Base-by-base conservation (phyloP, 2,888 invertebrate species). In the Baronia brevicornis region DNA sequence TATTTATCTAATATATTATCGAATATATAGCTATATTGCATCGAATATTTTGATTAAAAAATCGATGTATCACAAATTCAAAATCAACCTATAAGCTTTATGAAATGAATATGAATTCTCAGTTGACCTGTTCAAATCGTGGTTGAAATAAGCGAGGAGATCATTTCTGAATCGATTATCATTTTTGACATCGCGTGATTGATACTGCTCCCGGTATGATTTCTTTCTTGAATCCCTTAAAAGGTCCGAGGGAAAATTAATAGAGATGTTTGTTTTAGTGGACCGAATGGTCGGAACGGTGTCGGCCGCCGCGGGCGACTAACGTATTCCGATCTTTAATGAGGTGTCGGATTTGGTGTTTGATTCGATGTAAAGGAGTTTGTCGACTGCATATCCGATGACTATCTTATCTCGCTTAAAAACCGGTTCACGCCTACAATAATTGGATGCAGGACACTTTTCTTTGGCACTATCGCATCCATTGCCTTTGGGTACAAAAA, bases 261-360 rank as follows among this genome's bases (percentile, higher is more conserved):
- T 79, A 71, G 68, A 78, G 65, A 58, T 80, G 79, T 82, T 84
- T 78, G 79, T 80, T 80, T 80, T 75, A 65, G 63, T 51, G 57
- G 54, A 48, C 48, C 48, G 48, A 51, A 44, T 49, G 51, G 50
- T 11, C 36, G n/a, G n/a, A n/a, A n/a, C n/a, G 37, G 23, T 21
- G 31, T 46, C 46, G 47, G 49, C 48, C 67, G 73, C 82, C 70
- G 68, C 74, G 54, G 79, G 80, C 77, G 65, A 44, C 60, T 53
- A 51, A 54, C 46, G 49, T 61, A 66, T 66, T 63, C 54, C 51
- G 44, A 49, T 45, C 42, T 58, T 57, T 74, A 74, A 79, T 73
- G 61, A 72, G 61, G 73, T 74, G 77, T 73, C 60, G 59, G 71
- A 59, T 62, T 60, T 53, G 53, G 56, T 56, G 58, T 58, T 61